These are phyloP conservation scores for Tetrao urogallus DNA, from an alignment of 2,113 vertebrate species.

Conservation along the genomic window DNA sequence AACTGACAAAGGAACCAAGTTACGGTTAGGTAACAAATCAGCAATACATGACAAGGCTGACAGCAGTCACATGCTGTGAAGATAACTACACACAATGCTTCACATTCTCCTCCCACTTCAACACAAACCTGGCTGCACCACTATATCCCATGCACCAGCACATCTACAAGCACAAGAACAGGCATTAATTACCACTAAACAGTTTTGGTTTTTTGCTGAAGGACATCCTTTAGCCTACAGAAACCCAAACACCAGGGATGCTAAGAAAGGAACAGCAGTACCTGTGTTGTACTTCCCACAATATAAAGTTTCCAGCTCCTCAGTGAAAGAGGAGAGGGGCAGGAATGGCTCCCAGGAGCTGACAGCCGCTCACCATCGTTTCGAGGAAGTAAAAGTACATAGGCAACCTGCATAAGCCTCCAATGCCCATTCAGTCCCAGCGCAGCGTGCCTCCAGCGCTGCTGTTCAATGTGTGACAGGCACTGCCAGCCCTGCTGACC, in stretches of 20 bases:
- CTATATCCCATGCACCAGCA: background rate
- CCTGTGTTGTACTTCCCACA: background rate
- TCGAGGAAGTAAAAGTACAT: background rate
- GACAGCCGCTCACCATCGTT: background rate
- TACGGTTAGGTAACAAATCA: background rate
- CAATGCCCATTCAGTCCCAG: background rate
- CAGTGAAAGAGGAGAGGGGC: background rate
- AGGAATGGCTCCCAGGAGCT: background rate
- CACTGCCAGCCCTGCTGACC: background rate
- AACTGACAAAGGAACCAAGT: background rate
- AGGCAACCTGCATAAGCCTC: background rate
- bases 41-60: background rate
- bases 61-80: background rate
- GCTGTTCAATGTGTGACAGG: background rate
- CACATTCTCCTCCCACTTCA: background rate
- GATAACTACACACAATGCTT: background rate
- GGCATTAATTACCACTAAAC: background rate
- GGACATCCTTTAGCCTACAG: background rate
- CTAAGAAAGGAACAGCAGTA: fast-evolving
- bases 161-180: background rate
- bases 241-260: background rate
- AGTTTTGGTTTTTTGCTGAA: background rate
- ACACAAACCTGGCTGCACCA: background rate
- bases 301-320: background rate
- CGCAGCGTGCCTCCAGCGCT: background rate